Percentiles rank a stretch among this genome's conserved stretches.
These are phyloP conservation scores for Bombus terrestris DNA, from an alignment of 1,140 invertebrate genomes.

Conservation along the genomic window DNA sequence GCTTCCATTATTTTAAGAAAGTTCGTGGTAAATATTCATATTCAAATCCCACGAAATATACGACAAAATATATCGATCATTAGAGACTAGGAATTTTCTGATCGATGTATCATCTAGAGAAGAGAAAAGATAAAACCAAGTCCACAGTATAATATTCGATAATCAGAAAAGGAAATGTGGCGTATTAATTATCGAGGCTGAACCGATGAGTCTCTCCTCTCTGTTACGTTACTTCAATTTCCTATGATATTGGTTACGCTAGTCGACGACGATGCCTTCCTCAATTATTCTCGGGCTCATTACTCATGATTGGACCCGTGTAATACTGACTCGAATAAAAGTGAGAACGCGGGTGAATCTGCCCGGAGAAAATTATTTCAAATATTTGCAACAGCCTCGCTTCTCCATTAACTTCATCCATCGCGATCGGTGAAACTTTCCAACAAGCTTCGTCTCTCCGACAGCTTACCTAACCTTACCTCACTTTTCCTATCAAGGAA, in stretches of 20 bases:
- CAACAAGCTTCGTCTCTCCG: not conserved
- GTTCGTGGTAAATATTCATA: no score
- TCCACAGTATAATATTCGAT: not conserved
- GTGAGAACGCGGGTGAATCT: constrained; percentile 41
- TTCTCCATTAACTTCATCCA: not conserved
- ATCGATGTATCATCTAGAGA: not conserved
- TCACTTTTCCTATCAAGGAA: not conserved
- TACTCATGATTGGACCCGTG: constrained; percentile 30
- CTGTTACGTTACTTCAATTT: constrained; percentile 53
- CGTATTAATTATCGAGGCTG: constrained; percentile 43
- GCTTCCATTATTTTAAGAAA: no score
- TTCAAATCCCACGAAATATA: no score
- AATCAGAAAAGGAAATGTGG: constrained; percentile 31
- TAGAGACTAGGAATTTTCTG: no score
- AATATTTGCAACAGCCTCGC: not conserved
- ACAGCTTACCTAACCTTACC: not conserved
- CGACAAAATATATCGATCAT: no score
- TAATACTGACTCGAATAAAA: constrained; percentile 39
- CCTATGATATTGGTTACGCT: constrained; percentile 47
- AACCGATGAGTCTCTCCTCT: constrained; percentile 15
- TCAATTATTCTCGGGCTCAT: constrained; percentile 43
- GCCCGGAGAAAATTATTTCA: not conserved
- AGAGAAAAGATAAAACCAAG: not conserved
- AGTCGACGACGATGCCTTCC: constrained; percentile 25
- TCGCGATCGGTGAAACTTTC: not conserved